Percentiles rank a stretch among this genome's conserved stretches.
Conservation (phyloP, 2,113 vertebrate genomes). For the Merops nubicus region DNA sequence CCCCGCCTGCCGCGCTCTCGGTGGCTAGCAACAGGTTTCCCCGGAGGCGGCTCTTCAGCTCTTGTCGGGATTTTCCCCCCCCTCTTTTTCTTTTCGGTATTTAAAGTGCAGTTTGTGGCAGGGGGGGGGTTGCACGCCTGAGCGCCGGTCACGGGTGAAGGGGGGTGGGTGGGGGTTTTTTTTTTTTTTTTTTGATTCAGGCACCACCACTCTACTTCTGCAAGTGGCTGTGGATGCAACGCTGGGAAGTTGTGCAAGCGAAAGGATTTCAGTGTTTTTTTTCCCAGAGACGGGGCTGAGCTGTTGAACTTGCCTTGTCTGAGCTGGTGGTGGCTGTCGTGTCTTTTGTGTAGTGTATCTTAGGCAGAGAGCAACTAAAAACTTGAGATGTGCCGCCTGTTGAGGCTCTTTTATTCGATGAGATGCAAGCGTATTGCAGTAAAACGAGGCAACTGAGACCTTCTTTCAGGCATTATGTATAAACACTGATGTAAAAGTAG, state of each 20-base stretch:
- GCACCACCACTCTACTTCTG: too few relatives aligned
- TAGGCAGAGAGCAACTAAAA: not conserved
- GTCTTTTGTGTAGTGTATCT: not conserved
- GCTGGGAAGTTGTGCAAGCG: not conserved
- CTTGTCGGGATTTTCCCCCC: not conserved
- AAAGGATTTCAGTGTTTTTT: not conserved
- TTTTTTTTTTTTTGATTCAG: not conserved
- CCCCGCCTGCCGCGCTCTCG: not conserved
- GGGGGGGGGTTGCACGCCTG: not conserved
- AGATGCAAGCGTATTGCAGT: not conserved
- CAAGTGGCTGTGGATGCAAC: not conserved
- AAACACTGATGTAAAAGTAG: not conserved
- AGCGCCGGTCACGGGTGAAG: not conserved
- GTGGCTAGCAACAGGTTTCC: conserved; percentile 33
- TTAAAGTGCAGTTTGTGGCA: not conserved
- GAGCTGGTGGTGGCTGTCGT: not conserved
- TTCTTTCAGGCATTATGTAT: not conserved
- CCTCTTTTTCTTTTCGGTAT: rapidly evolving
- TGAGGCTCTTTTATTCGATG: not conserved
- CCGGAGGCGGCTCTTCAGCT: not conserved
- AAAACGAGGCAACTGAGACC: not conserved
- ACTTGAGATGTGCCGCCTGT: not conserved
- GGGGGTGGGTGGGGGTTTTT: not conserved
- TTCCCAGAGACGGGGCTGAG: not conserved
- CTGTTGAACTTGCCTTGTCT: not conserved